phyloP scores from a whole-genome alignment of 2,113 vertebrate species.

The Takifugu flavidus region DNA sequence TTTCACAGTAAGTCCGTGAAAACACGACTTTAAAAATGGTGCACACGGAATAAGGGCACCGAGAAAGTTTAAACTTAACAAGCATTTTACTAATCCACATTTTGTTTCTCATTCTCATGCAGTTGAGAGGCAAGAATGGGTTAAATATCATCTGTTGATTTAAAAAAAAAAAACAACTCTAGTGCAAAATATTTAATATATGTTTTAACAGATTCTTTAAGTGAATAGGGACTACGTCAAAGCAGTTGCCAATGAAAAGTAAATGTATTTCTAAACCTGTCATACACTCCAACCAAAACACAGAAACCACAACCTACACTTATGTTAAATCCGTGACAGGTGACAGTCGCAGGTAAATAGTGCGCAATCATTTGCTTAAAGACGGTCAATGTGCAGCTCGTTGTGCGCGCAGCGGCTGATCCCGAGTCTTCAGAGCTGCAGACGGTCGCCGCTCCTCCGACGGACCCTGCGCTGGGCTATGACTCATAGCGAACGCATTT shows the following conservation, averaged over 20 bases:
- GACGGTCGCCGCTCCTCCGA: background rate
- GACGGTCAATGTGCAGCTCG: background rate
- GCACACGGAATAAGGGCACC: too few species aligned
- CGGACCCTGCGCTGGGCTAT: conserved; percentile 41
- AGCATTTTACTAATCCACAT: too few species aligned
- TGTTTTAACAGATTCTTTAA: background rate
- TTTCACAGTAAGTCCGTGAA: too few species aligned
- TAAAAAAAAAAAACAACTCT: background rate
- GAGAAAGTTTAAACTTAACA: too few species aligned
- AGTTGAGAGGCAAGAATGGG: background rate
- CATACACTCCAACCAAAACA: background rate
- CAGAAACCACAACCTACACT: background rate
- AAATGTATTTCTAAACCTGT: background rate
- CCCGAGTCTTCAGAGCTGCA: background rate
- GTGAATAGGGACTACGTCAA: background rate
- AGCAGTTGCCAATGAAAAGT: background rate
- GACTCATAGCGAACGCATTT: conserved; percentile 44
- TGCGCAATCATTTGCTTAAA: conserved; percentile 1
- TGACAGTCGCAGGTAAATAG: background rate
- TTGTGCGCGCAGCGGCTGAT: conserved; percentile 30
- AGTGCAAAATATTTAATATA: background rate
- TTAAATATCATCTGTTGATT: background rate
- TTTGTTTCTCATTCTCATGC: too few species aligned
- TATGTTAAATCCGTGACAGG: background rate
- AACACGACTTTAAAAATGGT: too few species aligned